A percentile compares a stretch with the other conserved stretches of the same genome.
These are phyloP conservation scores for Abramis brama DNA, from an alignment of 2,113 vertebrate genomes.

Conservation along the genomic window DNA sequence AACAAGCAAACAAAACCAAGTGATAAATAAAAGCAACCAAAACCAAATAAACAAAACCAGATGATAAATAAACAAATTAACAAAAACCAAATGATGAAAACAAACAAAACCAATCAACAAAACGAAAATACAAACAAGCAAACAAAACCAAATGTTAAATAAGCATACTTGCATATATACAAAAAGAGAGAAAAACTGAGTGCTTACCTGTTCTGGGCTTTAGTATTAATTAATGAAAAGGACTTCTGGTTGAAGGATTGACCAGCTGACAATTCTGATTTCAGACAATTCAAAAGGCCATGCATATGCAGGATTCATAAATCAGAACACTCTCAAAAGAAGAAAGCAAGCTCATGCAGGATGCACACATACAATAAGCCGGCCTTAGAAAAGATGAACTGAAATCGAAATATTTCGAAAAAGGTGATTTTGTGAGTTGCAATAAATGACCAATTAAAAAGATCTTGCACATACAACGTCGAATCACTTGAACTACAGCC, in stretches of 20 bases:
- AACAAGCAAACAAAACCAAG: background rate
- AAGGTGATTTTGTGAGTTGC: background rate
- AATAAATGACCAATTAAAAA: background rate
- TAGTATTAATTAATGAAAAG: background rate
- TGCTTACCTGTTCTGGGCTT: constrained; percentile 35
- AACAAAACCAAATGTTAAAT: background rate
- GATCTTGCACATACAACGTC: background rate
- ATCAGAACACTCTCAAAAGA: constrained; percentile 11
- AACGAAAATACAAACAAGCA: background rate
- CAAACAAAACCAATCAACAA: background rate
- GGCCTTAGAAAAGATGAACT: background rate
- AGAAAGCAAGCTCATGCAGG: constrained; percentile 12
- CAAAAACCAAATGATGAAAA: background rate
- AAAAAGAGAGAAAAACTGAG: background rate
- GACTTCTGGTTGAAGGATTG: constrained; percentile 1
- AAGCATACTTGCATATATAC: background rate
- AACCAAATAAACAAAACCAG: background rate
- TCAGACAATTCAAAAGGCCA: constrained; percentile 1
- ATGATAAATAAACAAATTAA: no score
- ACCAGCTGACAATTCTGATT: constrained; percentile 26
- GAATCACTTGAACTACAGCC: background rate
- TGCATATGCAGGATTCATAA: background rate
- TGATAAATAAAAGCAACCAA: background rate
- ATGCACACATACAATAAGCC: background rate
- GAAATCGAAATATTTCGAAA: background rate